Evolutionary conservation across 2,113 vertebrate species (phyloP).

Genomic region (Sisor rabdophorus): DNA sequence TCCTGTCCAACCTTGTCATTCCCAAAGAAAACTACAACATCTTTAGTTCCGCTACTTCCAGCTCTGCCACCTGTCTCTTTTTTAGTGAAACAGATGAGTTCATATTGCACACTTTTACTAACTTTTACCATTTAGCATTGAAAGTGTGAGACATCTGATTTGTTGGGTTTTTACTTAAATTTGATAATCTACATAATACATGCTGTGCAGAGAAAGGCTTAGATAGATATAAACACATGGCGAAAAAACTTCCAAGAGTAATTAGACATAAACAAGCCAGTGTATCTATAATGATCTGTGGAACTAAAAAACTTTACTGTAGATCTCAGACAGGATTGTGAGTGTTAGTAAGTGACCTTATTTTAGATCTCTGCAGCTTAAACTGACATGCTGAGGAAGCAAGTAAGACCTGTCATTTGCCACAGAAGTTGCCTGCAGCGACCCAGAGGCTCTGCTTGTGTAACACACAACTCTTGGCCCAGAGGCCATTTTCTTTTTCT

Average conservation of each 20-base stretch:
- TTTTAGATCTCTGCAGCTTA: conserved; percentile 49
- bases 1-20: no score
- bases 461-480: conserved; percentile 75
- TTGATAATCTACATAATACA: conserved; percentile 29
- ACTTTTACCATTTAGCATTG: conserved; percentile 33
- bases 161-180: conserved; percentile 5
- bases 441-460: conserved; percentile 71
- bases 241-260: conserved; percentile 39
- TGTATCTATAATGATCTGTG: conserved; percentile 39
- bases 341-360: conserved; percentile 63
- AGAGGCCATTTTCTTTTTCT: conserved; percentile 61
- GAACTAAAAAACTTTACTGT: conserved; percentile 32
- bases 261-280: conserved; percentile 35
- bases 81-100: conserved; percentile 33
- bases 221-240: conserved; percentile 37
- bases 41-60: no score
- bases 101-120: background rate
- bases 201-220: conserved; percentile 34
- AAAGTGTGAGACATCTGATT: conserved; percentile 40
- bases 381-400: conserved; percentile 56
- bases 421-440: conserved; percentile 70
- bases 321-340: conserved; percentile 47
- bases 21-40: no score
- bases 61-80: no score
- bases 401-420: conserved; percentile 70